A percentile compares a stretch with the other conserved stretches of the same genome.
Evolutionary conservation across 2,113 vertebrate genomes (phyloP).

Genomic region (Engraulis encrasicolus): DNA sequence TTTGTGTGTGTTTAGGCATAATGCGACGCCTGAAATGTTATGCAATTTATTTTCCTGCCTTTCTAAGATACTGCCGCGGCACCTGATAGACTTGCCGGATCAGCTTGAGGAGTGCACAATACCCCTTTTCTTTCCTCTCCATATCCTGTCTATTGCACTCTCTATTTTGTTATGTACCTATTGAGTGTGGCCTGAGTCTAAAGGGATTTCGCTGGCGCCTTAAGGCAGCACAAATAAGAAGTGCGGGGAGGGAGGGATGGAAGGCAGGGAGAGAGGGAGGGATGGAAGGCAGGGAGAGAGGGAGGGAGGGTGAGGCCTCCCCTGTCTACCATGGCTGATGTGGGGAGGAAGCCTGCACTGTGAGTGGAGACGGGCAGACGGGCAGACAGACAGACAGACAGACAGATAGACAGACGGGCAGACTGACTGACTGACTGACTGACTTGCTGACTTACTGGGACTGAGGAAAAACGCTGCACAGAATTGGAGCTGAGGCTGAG

Average conservation of each 20-base stretch:
- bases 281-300: no score
- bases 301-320: background rate
- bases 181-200: slow-evolving; percentile 16
- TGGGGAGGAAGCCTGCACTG: background rate
- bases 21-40: slow-evolving; percentile 22
- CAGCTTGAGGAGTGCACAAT: slow-evolving; percentile 10
- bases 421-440: no score
- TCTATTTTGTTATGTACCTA: slow-evolving; percentile 24
- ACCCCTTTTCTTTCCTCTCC: background rate
- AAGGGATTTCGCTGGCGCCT: slow-evolving; percentile 32
- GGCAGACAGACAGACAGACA: background rate
- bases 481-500: background rate
- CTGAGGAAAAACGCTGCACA: no score
- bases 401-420: no score
- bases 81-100: background rate
- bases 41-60: background rate
- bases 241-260: no score
- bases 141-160: slow-evolving; percentile 1
- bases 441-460: no score
- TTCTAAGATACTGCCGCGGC: slow-evolving; percentile 28
- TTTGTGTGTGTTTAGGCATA: background rate
- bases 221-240: slow-evolving; percentile 30
- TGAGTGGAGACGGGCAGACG: no score
- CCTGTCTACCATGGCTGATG: background rate
- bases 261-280: no score